Percentiles rank a stretch among this genome's conserved stretches.
phyloP scores from a whole-genome alignment of 2,113 vertebrate species.

The Catharus fuscescens region DNA sequence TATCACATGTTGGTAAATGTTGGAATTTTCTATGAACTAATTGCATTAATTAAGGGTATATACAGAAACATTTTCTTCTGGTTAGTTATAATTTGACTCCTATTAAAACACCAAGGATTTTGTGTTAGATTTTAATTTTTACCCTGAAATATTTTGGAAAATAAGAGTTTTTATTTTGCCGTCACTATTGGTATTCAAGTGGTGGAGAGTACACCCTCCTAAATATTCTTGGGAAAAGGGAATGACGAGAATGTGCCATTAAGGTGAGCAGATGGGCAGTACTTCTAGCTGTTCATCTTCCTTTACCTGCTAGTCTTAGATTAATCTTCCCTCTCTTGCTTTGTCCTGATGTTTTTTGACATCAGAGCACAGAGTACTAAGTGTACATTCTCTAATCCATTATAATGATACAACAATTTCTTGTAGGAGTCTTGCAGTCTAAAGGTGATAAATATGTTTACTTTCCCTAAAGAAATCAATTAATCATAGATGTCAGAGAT shows the following conservation, averaged over 20 bases:
- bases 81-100: neutral
- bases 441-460: slow-evolving; percentile 49
- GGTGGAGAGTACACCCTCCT: neutral
- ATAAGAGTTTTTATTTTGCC: neutral
- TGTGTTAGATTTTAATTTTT: neutral
- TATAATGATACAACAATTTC: neutral
- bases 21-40: neutral
- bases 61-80: neutral
- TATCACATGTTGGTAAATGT: neutral
- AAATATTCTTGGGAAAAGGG: neutral
- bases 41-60: neutral
- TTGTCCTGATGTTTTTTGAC: neutral
- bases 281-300: neutral
- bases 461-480: slow-evolving; percentile 20
- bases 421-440: neutral
- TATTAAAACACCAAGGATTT: neutral
- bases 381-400: neutral
- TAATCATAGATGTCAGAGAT: slow-evolving; percentile 20
- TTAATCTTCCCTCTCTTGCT: neutral
- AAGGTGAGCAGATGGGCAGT: neutral
- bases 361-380: neutral
- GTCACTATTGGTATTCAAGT: neutral
- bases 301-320: neutral
- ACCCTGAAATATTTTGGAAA: neutral
- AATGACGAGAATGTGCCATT: neutral